Percentiles rank a stretch among this genome's conserved stretches.
Evolutionary conservation across 2,888 invertebrate species (phyloP).

Genomic region (Amorpha juglandis): DNA sequence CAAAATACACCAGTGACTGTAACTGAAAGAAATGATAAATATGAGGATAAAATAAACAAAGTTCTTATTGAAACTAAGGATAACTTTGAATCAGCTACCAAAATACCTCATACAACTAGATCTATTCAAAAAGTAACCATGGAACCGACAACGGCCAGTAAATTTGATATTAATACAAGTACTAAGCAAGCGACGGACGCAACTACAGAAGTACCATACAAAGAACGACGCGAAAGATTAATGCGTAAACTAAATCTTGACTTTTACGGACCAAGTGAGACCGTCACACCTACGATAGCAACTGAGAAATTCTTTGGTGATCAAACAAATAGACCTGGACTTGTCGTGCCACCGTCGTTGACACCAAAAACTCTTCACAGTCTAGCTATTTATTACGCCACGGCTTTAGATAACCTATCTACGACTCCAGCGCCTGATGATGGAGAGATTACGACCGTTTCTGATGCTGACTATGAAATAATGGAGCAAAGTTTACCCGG

Average conservation of each 20-base stretch:
- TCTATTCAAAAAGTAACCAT: conserved; percentile 48
- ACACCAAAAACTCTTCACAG: conserved; percentile 91
- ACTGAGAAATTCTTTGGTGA: conserved; percentile 78
- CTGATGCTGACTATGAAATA: conserved; percentile 64
- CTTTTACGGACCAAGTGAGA: conserved; percentile 72
- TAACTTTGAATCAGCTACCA: conserved; percentile 71
- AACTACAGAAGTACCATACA: conserved; percentile 75
- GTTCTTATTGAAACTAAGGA: conserved; percentile 58
- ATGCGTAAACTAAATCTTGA: conserved; percentile 87
- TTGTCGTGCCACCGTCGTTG: conserved; percentile 89
- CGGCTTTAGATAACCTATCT: conserved; percentile 85
- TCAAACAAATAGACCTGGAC: conserved; percentile 81
- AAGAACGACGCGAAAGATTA: conserved; percentile 88
- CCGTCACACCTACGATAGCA: conserved; percentile 65
- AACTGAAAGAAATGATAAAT: conserved; percentile 55
- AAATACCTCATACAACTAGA: conserved; percentile 68
- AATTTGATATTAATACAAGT: conserved; percentile 56
- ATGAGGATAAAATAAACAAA: conserved; percentile 46
- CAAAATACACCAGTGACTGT: conserved; percentile 54
- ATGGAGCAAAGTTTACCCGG: conserved; percentile 82
- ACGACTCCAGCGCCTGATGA: conserved; percentile 69
- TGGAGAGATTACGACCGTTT: conserved; percentile 59
- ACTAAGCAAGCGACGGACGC: conserved; percentile 50
- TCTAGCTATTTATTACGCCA: conserved; percentile 91
- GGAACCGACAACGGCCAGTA: conserved; percentile 60